Conservation (phyloP, 2,888 invertebrate species). For the Macrophya annulata region DNA sequence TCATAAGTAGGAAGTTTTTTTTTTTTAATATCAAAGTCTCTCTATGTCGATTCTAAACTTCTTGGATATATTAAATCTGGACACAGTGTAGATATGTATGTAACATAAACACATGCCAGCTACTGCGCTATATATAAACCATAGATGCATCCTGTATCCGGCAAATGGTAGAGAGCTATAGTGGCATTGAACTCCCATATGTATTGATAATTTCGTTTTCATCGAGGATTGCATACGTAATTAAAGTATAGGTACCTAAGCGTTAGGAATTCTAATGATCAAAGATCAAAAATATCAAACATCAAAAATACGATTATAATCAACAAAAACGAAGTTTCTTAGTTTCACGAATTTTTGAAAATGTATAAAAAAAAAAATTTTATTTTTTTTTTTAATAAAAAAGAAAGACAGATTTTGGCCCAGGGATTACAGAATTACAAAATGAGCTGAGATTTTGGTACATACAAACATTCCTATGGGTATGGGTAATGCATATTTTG, state of each 20-base stretch:
- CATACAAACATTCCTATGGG: no score
- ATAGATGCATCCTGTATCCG: constrained; percentile 48
- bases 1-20: no score
- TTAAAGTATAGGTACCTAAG: not conserved
- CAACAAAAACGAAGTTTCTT: not conserved
- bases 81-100: not conserved
- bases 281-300: not conserved
- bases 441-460: not conserved
- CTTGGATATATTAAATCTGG: not conserved
- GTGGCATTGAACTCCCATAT: constrained; percentile 41
- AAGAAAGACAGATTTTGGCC: no score
- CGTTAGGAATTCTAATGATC: not conserved
- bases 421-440: not conserved
- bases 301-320: not conserved
- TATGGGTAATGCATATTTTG: not conserved
- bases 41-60: not conserved
- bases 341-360: no score
- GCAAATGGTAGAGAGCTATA: not conserved
- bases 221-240: constrained; percentile 19
- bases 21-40: not conserved
- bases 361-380: no score
- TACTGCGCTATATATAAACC: constrained; percentile 41
- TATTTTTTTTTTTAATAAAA: no score
- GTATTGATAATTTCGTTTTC: constrained; percentile 44
- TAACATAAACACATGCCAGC: not conserved